Conservation (phyloP, 2,113 vertebrate species). For the Ptilonorhynchus violaceus region DNA sequence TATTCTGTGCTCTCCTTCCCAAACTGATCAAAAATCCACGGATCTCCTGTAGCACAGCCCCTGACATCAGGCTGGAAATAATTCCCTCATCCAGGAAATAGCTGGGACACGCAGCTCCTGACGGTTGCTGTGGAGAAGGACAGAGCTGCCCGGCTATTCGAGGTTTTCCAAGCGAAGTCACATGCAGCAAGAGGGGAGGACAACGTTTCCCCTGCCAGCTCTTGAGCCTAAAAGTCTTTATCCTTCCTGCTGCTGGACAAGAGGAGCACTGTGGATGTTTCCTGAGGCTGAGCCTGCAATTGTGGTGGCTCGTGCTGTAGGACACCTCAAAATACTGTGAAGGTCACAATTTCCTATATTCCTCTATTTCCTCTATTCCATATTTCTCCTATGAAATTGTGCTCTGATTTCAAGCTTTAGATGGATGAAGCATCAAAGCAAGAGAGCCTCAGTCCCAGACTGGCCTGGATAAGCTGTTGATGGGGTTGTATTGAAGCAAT, state of each 20-base stretch:
- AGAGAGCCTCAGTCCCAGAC: background rate
- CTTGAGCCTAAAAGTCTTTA: background rate
- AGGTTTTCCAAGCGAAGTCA: conserved; percentile 27
- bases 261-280: background rate
- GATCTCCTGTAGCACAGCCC: background rate
- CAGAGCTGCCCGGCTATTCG: background rate
- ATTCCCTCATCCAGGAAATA: conserved; percentile 32
- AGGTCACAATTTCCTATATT: background rate
- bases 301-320: fast-evolving
- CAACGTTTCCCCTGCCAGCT: background rate
- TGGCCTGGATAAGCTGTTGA: background rate
- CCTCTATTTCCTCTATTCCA: too few species aligned
- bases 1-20: background rate
- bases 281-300: background rate
- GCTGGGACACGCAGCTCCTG: background rate
- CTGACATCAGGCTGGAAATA: conserved; percentile 17
- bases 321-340: background rate
- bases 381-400: background rate
- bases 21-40: background rate
- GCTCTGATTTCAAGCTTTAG: background rate
- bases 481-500: background rate
- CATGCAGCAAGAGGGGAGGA: background rate
- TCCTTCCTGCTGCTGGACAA: background rate
- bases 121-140: conserved; percentile 1
- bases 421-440: background rate